Evolutionary conservation across 2,888 invertebrate species (phyloP).

Genomic region (Dendrolimus pini): DNA sequence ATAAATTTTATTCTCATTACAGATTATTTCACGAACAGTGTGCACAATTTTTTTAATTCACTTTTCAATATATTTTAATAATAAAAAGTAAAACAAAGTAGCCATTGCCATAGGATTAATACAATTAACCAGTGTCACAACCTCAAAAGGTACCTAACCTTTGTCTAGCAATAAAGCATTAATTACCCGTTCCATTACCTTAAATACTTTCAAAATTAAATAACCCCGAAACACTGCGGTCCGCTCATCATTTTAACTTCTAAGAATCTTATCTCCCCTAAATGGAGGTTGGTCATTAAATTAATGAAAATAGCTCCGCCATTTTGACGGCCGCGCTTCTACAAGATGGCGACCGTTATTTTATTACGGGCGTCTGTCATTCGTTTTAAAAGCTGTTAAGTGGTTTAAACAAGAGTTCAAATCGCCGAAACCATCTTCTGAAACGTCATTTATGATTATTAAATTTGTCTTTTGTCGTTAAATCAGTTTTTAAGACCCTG

Average conservation of each 20-base stretch:
- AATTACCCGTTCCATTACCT: not conserved
- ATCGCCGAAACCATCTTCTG: conserved; percentile 40
- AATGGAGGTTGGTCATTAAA: conserved; percentile 2
- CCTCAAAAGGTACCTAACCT: not conserved
- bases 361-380: conserved; percentile 4
- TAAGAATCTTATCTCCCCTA: not conserved
- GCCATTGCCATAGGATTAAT: not conserved
- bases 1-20: no score
- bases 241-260: not conserved
- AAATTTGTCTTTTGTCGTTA: conserved; percentile 44
- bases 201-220: not conserved
- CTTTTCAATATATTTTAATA: no score
- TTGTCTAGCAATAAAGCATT: not conserved
- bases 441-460: conserved; percentile 43
- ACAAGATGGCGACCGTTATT: conserved; percentile 6
- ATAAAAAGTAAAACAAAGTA: not conserved
- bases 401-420: conserved; percentile 5
- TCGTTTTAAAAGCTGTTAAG: conserved; percentile 7
- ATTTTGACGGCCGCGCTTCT: conserved; percentile 6
- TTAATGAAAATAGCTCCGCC: conserved; percentile 4
- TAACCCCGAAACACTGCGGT: not conserved
- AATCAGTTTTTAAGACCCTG: conserved; percentile 16
- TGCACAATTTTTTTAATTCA: no score
- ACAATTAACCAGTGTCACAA: not conserved
- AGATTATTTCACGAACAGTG: no score